Evolutionary conservation across 1,140 invertebrate species (phyloP), one percentile per base, ranked within the genome.

Genomic region (Metaphire vulgaris): DNA sequence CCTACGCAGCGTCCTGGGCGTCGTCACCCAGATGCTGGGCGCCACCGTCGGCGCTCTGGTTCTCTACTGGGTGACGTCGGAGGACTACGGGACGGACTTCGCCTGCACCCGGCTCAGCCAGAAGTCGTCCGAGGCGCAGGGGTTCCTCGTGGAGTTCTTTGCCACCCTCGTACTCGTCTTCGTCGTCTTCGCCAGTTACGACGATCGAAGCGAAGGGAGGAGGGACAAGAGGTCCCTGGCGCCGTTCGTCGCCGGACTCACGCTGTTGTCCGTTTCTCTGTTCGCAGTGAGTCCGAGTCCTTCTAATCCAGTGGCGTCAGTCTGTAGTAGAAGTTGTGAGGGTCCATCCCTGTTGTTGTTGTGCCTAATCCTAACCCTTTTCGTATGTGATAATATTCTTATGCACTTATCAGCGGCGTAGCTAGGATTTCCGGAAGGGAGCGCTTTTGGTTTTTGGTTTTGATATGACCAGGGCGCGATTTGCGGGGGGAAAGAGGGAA

Each of bases 11-110:
- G 65, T 90, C 2, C 89, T 92, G 78, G 95, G 93, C 84, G 88
- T 93, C 21, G 85, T 90, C 0, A 89, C 89, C 21, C 93, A 95
- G 82, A 90, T 90, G 77, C 88, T 92, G 76, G 93, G 92, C 14
- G 92, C 90, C 32, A 89, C 92, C 41, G 89, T 89, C 6, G 93
- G 92, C 64, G 88, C 91, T 2, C 90, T 88, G 30, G 81, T 92
- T 56, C 85, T 93, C 16, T 74, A 41, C 74, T 33, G 56, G 26
- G 74, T 74, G 56, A 74, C 74, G 0, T 30, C 32, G 16, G 12
- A 67, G 0, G 56, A 66, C 33, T 56, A 67, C 32, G 31, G 64
- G 56, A 68, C 41, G 41, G 41, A 56, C 6, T 21, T 56, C 6
- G 41, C 6, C 6, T 6, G 6, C 6, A 56, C 41, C 6, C 67